A percentile compares a stretch with the other conserved stretches of the same genome.
phyloP scores from a whole-genome alignment of 37 sponge, comb jelly and placozoan species.

The Ephydatia muelleri region DNA sequence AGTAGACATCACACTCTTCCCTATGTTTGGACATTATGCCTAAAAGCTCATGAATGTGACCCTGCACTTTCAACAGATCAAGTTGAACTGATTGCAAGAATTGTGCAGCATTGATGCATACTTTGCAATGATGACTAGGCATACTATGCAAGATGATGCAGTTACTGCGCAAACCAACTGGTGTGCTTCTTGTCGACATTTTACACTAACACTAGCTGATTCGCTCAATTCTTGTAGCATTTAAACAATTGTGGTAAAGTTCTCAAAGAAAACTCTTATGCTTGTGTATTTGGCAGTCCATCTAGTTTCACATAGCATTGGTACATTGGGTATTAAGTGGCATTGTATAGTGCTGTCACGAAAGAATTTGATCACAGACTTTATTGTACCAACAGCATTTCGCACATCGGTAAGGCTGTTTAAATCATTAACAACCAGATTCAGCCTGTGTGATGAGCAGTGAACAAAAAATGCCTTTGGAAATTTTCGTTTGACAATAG shows the following conservation, averaged over 20 bases:
- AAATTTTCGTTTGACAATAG: slow-evolving; percentile 6
- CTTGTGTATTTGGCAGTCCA: slow-evolving; percentile 25
- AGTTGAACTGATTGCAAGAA: too few species aligned
- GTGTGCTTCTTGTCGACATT: too few species aligned
- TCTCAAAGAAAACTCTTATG: too few species aligned
- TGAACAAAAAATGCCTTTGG: slow-evolving; percentile 24
- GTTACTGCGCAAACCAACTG: too few species aligned
- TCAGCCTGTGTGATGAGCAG: slow-evolving; percentile 10
- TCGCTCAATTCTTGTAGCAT: too few species aligned
- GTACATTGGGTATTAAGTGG: slow-evolving; percentile 3
- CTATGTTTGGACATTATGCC: not conserved
- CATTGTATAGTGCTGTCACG: slow-evolving; percentile 9
- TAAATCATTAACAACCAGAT: slow-evolving; percentile 23
- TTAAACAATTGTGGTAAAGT: not conserved
- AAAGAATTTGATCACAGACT: slow-evolving; percentile 21
- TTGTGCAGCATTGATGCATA: not conserved
- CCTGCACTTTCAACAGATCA: too few species aligned
- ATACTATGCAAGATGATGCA: too few species aligned
- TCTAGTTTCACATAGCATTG: slow-evolving; percentile 18
- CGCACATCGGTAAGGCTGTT: not conserved
- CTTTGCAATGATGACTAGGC: not conserved
- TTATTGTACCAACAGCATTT: slow-evolving; percentile 21
- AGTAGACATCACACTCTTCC: not conserved
- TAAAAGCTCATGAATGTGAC: not conserved
- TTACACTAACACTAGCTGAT: too few species aligned